These are phyloP conservation scores for Calidris pugnax DNA, from an alignment of 2,113 vertebrate species.

Conservation along the genomic window DNA sequence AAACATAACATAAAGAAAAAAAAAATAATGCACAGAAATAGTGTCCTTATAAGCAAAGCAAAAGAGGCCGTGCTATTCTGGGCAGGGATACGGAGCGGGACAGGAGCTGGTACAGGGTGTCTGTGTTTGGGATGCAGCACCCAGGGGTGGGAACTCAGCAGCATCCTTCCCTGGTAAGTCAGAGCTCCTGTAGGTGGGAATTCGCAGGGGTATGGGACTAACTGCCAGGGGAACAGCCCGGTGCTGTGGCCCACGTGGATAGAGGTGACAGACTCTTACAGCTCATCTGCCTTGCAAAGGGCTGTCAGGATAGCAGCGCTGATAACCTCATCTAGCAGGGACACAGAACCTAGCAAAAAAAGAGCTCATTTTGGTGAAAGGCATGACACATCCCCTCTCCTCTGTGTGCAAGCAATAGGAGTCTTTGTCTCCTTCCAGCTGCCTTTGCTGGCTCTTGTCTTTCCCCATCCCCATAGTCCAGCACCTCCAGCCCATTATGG, in stretches of 20 bases:
- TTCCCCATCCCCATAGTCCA: background rate
- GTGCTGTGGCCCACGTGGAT: background rate
- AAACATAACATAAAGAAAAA: background rate
- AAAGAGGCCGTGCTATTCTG: background rate
- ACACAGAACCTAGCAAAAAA: background rate
- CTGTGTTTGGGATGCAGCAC: background rate
- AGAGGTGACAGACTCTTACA: background rate
- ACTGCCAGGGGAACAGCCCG: background rate
- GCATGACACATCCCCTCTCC: background rate
- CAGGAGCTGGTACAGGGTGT: background rate
- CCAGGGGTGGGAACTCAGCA: background rate
- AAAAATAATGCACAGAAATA: background rate
- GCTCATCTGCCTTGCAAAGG: background rate
- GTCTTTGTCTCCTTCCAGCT: background rate
- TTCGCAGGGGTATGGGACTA: background rate
- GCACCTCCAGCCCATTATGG: background rate
- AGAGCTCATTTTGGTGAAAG: background rate
- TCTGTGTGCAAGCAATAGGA: background rate
- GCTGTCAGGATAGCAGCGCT: background rate
- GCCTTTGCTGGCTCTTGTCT: background rate
- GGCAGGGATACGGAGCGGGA: background rate
- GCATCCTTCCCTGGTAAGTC: background rate
- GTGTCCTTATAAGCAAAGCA: background rate
- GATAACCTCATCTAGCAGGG: background rate
- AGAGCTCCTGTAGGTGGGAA: background rate